phyloP scores from a whole-genome alignment of 2,797 vertebrate species.

The Mycteria americana region DNA sequence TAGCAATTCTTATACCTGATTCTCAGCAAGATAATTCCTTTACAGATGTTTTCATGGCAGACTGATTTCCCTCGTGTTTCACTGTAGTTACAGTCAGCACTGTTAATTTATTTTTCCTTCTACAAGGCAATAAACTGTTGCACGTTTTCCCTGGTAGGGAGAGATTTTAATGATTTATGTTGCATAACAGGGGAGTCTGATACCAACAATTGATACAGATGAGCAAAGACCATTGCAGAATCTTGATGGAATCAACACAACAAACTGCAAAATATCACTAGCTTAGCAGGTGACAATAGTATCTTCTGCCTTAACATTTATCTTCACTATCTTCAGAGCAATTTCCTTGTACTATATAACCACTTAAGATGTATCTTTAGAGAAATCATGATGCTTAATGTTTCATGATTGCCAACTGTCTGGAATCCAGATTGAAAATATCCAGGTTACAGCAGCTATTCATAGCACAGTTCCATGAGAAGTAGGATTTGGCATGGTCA shows the following conservation, averaged over 20 bases:
- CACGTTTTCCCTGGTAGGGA: constrained; percentile 24
- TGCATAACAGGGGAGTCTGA: neutral
- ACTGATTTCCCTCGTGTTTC: constrained; percentile 52
- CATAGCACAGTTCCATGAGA: neutral
- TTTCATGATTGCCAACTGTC: neutral
- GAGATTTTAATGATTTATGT: constrained; percentile 30
- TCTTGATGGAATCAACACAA: neutral
- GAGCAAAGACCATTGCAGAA: neutral
- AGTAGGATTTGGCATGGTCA: neutral
- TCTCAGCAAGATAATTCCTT: constrained; percentile 39
- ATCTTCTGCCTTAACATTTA: neutral
- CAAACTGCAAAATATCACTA: neutral
- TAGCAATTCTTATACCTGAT: neutral
- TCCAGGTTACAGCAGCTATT: neutral
- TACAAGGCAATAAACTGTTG: constrained; percentile 33
- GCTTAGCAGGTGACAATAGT: neutral
- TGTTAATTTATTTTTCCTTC: constrained; percentile 53
- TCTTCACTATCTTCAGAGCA: neutral
- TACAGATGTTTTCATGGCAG: constrained; percentile 33
- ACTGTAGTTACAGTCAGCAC: constrained; percentile 18
- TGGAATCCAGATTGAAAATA: neutral
- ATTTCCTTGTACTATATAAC: neutral
- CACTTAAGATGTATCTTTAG: neutral
- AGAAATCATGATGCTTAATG: neutral
- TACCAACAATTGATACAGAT: neutral